Evolutionary conservation across 2,888 invertebrate genomes (phyloP).

Genomic region (Meghimatium bilineatum): DNA sequence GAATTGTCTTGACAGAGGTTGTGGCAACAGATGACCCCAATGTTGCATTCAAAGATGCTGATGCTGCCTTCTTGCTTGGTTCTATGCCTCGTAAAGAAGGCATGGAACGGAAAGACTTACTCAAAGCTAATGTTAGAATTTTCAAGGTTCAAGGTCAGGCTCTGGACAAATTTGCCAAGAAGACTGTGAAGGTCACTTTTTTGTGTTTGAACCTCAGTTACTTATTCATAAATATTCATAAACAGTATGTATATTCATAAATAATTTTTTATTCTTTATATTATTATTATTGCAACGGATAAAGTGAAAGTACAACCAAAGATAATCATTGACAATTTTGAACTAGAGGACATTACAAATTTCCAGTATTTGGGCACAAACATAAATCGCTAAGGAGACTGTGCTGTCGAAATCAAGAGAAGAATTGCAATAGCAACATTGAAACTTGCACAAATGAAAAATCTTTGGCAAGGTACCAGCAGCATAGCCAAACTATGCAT

Average conservation of each 20-base stretch:
- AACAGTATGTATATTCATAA: background rate
- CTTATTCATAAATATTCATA: background rate
- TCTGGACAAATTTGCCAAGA: slow-evolving; percentile 91
- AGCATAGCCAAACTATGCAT: no score
- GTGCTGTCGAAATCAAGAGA: no score
- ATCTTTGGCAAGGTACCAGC: no score
- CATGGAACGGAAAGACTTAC: slow-evolving; percentile 98
- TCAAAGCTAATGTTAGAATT: slow-evolving; percentile 98
- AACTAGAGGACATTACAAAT: no score
- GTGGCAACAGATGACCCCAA: slow-evolving; percentile 91
- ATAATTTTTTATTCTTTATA: background rate
- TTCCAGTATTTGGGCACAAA: no score
- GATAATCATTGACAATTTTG: no score
- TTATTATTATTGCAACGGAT: no score
- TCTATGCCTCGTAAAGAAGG: slow-evolving; percentile 98
- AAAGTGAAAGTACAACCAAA: no score
- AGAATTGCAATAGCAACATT: no score
- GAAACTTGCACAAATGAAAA: no score
- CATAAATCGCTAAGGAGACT: no score
- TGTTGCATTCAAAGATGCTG: slow-evolving; percentile 95
- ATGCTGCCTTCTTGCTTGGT: slow-evolving; percentile 97
- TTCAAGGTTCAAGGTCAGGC: slow-evolving; percentile 98
- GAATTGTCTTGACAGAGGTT: slow-evolving; percentile 80
- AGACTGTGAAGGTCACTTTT: slow-evolving; percentile 87
- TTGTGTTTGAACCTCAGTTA: no score